Base-by-base conservation (phyloP, 2,113 vertebrate genomes). In the Tachysurus fulvidraco region DNA sequence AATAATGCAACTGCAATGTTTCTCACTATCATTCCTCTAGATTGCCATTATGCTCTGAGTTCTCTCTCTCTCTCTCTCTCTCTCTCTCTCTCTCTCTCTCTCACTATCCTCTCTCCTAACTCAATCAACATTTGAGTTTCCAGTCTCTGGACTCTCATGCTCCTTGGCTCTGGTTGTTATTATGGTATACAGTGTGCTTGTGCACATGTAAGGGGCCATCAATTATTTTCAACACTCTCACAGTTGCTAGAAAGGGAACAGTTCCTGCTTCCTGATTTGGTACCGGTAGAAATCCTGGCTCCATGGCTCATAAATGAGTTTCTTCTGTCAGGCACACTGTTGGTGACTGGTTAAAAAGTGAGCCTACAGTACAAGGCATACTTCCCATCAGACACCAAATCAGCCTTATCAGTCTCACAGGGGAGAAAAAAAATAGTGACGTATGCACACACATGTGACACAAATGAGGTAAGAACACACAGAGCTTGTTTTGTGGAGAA, bases 1-100 rank as follows among this genome's bases (percentile, higher is more conserved):
- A 92, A 92, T 92, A 92, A 90, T 92, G 91, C 85, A 90, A 59
- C 19, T 52, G 21, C 82, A 41, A 36, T 23, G 19, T 87, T 73
- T 85, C 80, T 69, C 88, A 76, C 55, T 67, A 2, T 77, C 54
- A 57, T 74, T 83, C 5, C 16, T 69, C 65, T 62, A 89, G 83
- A 74, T 78, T 81, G 85, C 85, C 52, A 86, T 88, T 90, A 88
- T 89, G 89, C 88, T 87, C 79, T 74, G 62, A 81, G 44, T 85
- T 71, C 87, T 88, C 89, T 89, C 87, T 54, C 46, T 16, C 64
- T 46, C 30, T 36, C 44, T 19, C 52, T 82, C 80, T 86, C 78
- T 88, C 55, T 87, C 64, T 65, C 87, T 59, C 25, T 44, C 9
- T 85, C 50, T 41, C 57, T 85, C 3, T 84, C 84, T 74, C 88